Percentiles rank a stretch among this genome's conserved stretches.
These are phyloP conservation scores for Drosophila saltans DNA, from an alignment of 1,140 invertebrate genomes.

Conservation along the genomic window DNA sequence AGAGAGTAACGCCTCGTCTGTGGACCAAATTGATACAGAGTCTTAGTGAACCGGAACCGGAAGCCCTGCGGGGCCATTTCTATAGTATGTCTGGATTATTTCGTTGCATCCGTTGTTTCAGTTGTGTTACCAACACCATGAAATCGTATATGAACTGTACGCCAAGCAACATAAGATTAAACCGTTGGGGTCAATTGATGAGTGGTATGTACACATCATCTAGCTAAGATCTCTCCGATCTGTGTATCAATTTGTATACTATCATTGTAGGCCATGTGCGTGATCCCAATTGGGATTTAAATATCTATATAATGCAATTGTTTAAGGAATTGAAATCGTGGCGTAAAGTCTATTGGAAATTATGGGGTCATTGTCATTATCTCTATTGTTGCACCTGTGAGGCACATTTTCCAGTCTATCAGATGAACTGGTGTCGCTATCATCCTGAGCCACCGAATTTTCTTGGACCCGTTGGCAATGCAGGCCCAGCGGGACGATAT, in stretches of 20 bases:
- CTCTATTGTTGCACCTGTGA: constrained; percentile 90
- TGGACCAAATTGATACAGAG: constrained; percentile 92
- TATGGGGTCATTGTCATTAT: constrained; percentile 95
- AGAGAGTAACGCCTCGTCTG: constrained; percentile 92
- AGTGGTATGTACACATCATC: constrained; percentile 75
- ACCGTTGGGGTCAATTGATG: constrained; percentile 87
- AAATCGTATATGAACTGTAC: constrained; percentile 88
- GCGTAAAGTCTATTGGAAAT: constrained; percentile 95
- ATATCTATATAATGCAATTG: constrained; percentile 90
- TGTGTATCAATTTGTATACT: too few relatives aligned
- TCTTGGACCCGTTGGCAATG: constrained; percentile 87
- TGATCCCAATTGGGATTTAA: constrained; percentile 92
- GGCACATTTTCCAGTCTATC: constrained; percentile 89
- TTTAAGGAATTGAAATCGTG: constrained; percentile 92
- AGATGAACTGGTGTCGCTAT: constrained; percentile 91
- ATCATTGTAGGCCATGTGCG: constrained; percentile 85
- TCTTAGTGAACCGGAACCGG: constrained; percentile 88
- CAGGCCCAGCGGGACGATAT: constrained; percentile 88
- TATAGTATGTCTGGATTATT: constrained; percentile 90
- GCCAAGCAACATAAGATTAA: constrained; percentile 88
- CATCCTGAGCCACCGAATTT: constrained; percentile 91
- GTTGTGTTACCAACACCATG: constrained; percentile 85
- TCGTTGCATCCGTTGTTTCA: constrained; percentile 86
- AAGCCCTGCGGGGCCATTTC: constrained; percentile 90
- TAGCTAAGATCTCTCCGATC: too few relatives aligned